Base-by-base conservation (phyloP, 2,797 vertebrate species). In the Oreortyx pictus region DNA sequence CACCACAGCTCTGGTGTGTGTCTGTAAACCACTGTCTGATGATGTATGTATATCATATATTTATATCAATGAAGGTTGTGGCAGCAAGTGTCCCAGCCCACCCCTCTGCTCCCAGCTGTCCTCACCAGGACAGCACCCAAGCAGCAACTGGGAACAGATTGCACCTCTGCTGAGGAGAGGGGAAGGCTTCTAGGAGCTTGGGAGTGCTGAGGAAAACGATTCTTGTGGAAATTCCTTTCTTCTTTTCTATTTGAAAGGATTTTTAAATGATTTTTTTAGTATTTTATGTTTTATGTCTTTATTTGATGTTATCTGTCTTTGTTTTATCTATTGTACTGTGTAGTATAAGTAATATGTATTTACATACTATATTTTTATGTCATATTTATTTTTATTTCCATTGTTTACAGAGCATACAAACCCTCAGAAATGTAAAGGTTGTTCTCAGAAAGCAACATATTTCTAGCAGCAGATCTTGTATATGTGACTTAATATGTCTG, bases 1-100 rank as follows among this genome's bases (percentile, higher is more conserved):
- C 33, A 6, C 25, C 4, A 9, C 22, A 44, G 39, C 8, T 13
- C 35, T 1, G 2, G 5, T 23, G 23, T 20, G 46, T 0, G 16
- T 15, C 47, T 10, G 23, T 49, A 50, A 39, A 1, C 37, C 4
- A 9, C 8, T 5, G 0, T 5, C 3, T 2, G 23, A 27, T 39
- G 52, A 4, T 33, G 13, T 14, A 41, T 41, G 39, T 41, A 41
- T 41, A 13, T 41, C 39, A 41, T 14, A 41, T 41, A 41, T 41
- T 41, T 41, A 41, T 41, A 41, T 41, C 13, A 14, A 13, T 13
- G 39, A 13, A 41, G 39, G 59, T 5, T n/a, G 2, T 7, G 14
- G 29, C 37, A 15, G 9, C 9, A 4, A 2, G 19, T 6, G 35
- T 19, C 12, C 35, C 14, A 20, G 27, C 9, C 33, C 50, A 14